Base-by-base conservation (phyloP, 2,888 invertebrate species). In the Coelogynopora nodosa region DNA sequence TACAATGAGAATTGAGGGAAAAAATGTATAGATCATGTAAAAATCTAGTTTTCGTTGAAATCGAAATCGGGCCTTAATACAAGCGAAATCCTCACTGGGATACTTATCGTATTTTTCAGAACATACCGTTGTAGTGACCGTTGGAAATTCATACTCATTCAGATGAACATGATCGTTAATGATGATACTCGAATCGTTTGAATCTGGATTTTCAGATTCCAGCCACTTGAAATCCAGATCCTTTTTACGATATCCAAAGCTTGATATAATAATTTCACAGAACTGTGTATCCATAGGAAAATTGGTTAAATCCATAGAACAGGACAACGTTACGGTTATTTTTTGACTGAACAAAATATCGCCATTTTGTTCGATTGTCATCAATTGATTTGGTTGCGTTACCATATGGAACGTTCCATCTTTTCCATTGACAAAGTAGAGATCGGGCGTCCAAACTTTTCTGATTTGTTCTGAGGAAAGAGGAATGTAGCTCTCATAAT, bases 201-300 rank as follows among this genome's bases (percentile, higher is more conserved):
- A 0, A 0, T 74, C 74, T 49, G 49, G 49, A 13, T 49, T 18
- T 18, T 27, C 27, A 2, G 2, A 27, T 23, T 5, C n/a, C 87
- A 31, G 67, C 87, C 87, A 87, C 23, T 18, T 30, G 26, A 87
- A 83, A 27, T 31, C 67, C 23, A 87, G 18, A 31, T 87, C 86
- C n/a, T 86, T 29, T 27, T 18, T 18, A n/a, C 31, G 31, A 31
- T 87, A 87, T 18, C 87, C 87, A 31, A 88, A 88, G 31, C 87
- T 88, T n/a, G 86, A 82, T 18, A 88, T 31, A 10, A 67, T 80
- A 23, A 88, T 26, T 0, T 28, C 30, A 74, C 88, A 88, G 23
- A 49, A 83, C 31, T 88, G 88, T 0, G 87, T 31, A 80, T 88
- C 88, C 67, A 88, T 81, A 0, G 88, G 88, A 84, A 88, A 88